These are phyloP conservation scores for Tetragnatha versicolor DNA, from an alignment of 1,140 invertebrate species.

Conservation along the genomic window DNA sequence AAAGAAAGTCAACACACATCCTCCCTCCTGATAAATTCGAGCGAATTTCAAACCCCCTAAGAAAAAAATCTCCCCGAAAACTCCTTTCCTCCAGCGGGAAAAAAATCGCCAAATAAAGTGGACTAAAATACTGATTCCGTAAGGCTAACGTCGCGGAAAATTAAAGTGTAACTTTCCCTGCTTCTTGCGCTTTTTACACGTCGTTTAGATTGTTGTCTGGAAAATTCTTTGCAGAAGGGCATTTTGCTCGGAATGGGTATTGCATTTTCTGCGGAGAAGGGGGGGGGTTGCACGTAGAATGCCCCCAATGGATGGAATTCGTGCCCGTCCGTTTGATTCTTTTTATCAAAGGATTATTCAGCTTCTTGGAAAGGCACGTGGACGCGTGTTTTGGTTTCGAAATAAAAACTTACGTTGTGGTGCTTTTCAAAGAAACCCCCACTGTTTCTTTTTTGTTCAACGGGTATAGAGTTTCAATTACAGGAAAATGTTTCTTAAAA, in stretches of 20 bases:
- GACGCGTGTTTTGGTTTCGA: constrained; percentile 7
- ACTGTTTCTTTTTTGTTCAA: no score
- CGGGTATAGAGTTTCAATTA: no score
- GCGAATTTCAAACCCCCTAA: background rate
- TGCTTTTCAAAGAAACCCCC: no score
- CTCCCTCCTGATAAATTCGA: no score
- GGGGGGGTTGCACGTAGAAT: constrained; percentile 29
- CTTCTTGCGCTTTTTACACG: constrained; percentile 44
- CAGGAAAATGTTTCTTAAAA: no score
- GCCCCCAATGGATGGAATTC: constrained; percentile 3
- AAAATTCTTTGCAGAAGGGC: constrained; percentile 43
- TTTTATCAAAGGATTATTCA: constrained; percentile 18
- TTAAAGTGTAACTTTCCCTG: constrained; percentile 50
- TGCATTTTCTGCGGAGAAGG: constrained; percentile 14
- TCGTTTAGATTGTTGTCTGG: constrained; percentile 50
- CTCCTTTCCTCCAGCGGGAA: background rate
- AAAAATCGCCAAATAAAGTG: constrained; percentile 29
- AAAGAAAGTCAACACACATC: no score
- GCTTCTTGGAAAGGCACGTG: background rate
- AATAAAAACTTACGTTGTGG: no score
- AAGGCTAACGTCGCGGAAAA: constrained; percentile 50
- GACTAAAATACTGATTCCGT: constrained; percentile 46
- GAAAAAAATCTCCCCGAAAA: constrained; percentile 6
- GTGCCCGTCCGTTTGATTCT: background rate
- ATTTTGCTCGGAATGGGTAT: constrained; percentile 34